These are phyloP conservation scores for Oeneis ivallda DNA, from an alignment of 2,888 invertebrate species.

Conservation along the genomic window DNA sequence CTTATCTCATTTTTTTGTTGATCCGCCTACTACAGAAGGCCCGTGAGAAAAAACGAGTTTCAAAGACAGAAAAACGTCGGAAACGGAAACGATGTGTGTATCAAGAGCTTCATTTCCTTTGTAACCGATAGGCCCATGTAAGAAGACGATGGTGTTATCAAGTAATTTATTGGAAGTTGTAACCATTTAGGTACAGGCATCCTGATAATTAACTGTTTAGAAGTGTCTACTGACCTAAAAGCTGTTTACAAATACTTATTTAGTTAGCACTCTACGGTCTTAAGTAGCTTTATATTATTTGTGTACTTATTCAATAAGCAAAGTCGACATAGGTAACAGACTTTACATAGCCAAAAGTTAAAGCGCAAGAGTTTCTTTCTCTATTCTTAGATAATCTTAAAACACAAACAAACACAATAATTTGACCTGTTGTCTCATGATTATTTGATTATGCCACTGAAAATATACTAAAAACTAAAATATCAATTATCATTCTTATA, in stretches of 20 bases:
- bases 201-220: slow-evolving; percentile 30
- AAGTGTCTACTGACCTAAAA: background rate
- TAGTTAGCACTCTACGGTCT: slow-evolving; percentile 2
- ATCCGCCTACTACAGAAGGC: slow-evolving; percentile 54
- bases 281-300: slow-evolving; percentile 1
- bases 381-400: too few relatives aligned
- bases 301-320: slow-evolving; percentile 3
- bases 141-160: slow-evolving; percentile 63
- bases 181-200: slow-evolving; percentile 43
- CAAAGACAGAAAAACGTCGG: slow-evolving; percentile 58
- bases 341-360: background rate
- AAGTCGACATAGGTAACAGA: background rate
- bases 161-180: slow-evolving; percentile 59
- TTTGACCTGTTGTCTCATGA: background rate
- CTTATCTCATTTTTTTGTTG: slow-evolving; percentile 57
- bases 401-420: background rate
- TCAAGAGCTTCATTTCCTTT: slow-evolving; percentile 74
- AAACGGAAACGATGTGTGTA: slow-evolving; percentile 72
- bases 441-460: background rate
- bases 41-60: slow-evolving; percentile 63
- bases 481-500: background rate
- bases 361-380: background rate
- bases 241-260: slow-evolving; percentile 8
- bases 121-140: slow-evolving; percentile 60
- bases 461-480: background rate